Evolutionary conservation across 2,113 vertebrate species (phyloP), one percentile per base, ranked within the genome.

Genomic region (Odocoileus virginianus): DNA sequence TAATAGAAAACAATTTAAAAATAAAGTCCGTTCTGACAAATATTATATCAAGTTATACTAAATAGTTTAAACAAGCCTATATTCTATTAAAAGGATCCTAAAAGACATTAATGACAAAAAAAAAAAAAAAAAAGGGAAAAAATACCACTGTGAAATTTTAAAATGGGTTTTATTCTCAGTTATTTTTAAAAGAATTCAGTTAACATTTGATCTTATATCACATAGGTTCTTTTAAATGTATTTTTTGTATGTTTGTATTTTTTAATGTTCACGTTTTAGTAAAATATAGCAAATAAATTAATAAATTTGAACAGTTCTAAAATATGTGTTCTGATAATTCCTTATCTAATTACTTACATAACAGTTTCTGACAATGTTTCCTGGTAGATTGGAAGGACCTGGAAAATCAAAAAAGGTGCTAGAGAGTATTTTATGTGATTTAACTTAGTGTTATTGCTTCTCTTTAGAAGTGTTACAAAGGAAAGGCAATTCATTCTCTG

Each of bases 1-100:
- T 81, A 95, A 45, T 91, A 33, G 30, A 78, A 97, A 96, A 52
- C 5, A 45, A 43, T 94, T 67, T 86, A 40, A 87, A 93, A 87
- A 85, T 84, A 95, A 94, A 90, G 28, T 83, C 47, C 71, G 2
- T 95, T 86, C 11, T 74, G 67, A 84, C 55, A 61, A 76, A 93
- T 43, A 87, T 33, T 91, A 55, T 67, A 90, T 79, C 52, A 95
- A 43, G 52, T 88, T 79, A 60, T 15, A 88, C 1, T 81, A 30
- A 97, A 54, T 82, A 55, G 36, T 11, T 93, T 71, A 79, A 84
- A 82, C 54, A 43, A 95, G 61, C n/a, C 67, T 88, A 84, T 88
- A 74, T n/a, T 54, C 8, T n/a, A 50, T 5, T 71, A 45, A 87
- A 93, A 50, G 9, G 2, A 84, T 55, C 15, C 27, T 45, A 27